These are phyloP conservation scores for Nanger granti DNA, from an alignment of 2,113 vertebrate species.

Conservation along the genomic window DNA sequence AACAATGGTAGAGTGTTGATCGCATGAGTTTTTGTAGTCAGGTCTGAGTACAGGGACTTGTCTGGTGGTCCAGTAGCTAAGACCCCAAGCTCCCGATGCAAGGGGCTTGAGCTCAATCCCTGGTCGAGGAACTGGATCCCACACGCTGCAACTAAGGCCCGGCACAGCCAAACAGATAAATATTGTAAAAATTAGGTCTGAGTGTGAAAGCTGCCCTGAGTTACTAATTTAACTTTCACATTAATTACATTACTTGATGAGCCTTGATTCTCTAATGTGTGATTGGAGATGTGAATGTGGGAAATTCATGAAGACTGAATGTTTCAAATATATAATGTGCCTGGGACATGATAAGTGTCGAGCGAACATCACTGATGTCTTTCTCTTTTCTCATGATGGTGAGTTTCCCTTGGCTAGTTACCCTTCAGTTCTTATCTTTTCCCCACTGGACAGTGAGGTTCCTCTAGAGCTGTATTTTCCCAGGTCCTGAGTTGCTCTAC, in stretches of 20 bases:
- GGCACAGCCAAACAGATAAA: neutral
- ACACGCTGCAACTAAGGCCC: neutral
- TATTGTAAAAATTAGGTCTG: neutral
- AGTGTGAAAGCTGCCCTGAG: neutral
- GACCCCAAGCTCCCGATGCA: neutral
- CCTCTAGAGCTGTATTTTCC: neutral
- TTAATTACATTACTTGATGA: neutral
- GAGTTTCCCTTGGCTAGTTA: neutral
- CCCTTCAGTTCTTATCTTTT: neutral
- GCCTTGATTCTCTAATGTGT: neutral
- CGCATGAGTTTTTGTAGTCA: neutral
- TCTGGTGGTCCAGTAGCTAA: neutral
- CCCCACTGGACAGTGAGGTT: neutral
- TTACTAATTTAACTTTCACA: neutral
- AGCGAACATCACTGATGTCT: accelerated
- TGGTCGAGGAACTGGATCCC: neutral
- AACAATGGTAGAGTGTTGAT: neutral
- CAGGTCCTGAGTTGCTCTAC: neutral
- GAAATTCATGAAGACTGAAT: neutral
- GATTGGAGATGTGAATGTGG: neutral
- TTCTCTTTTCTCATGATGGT: neutral
- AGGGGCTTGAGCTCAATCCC: neutral
- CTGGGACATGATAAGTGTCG: neutral
- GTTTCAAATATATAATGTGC: neutral
- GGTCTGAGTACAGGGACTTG: neutral